Evolutionary conservation across 2,113 vertebrate species (phyloP).

Genomic region (Cavia aperea): DNA sequence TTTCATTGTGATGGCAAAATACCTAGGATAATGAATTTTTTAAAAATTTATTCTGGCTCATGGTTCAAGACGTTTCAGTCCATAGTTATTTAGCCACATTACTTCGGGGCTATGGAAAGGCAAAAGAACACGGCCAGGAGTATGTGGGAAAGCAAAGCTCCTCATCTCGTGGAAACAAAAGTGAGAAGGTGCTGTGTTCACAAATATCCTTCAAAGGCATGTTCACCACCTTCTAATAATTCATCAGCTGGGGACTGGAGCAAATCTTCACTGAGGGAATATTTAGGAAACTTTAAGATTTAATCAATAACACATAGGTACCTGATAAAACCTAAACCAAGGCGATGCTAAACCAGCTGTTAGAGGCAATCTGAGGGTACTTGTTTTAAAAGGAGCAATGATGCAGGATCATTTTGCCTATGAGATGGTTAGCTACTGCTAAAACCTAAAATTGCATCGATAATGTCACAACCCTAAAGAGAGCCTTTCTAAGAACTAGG

Average conservation of each 20-base stretch:
- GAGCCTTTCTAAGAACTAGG: not conserved
- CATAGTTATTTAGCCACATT: not conserved
- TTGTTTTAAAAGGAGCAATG: not conserved
- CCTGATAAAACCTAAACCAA: not conserved
- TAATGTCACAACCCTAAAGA: not conserved
- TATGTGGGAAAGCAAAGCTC: not conserved
- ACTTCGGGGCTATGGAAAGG: not conserved
- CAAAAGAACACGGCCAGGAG: not conserved
- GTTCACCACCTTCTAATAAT: too few relatives aligned
- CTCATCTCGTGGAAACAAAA: not conserved
- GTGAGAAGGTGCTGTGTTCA: too few relatives aligned
- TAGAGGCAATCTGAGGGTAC: not conserved
- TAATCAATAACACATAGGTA: not conserved
- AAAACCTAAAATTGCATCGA: not conserved
- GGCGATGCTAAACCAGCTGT: not conserved
- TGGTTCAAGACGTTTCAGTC: not conserved
- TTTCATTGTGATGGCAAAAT: not conserved
- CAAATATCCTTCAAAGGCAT: not conserved
- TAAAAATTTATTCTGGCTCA: not conserved
- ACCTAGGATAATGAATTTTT: not conserved
- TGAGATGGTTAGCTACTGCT: not conserved
- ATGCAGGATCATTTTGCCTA: not conserved
- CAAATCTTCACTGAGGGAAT: not conserved
- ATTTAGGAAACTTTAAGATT: not conserved
- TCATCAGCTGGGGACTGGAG: not conserved